Evolutionary conservation across 2,888 invertebrate genomes (phyloP), one percentile per base, ranked within the genome.

Genomic region (Dinocampus coccinellae): DNA sequence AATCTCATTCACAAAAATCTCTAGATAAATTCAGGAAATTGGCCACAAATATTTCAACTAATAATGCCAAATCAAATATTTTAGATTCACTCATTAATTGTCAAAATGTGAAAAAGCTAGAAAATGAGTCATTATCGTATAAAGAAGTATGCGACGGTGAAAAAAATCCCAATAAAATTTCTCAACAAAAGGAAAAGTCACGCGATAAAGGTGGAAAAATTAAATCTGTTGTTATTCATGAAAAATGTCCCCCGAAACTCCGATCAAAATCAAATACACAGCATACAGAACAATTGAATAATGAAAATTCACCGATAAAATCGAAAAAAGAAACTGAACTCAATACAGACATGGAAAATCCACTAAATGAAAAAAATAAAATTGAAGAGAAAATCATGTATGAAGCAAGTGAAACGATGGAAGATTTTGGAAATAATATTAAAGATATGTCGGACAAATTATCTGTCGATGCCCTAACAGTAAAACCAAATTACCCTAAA

Each of bases 51-150:
- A 13, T 24, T 33, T 29, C 29, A 11, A 29, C 20, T 24, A 33
- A 61, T n/a, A 47, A 16, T 47, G 69, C 29, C 36, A 47, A 67
- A 42, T 42, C 52, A n/a, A 55, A 70, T 34, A 13, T 65, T 62
- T 34, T 61, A 66, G 16, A 52, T 39, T 47, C 47, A 20, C 16
- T 47, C 1, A 7, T 3, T 47, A 16, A 47, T 47, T 3, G 16
- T 13, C 47, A 36, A 20, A 42, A 39, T 20, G 3, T 6, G 16
- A 47, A 6, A 0, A 47, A n/a, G 1, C 20, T 20, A 6, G 47
- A 7, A 3, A 47, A 47, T 3, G 47, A 47, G 1, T 16, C 16
- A 4, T n/a, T 47, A 16, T 7, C 6, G 16, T 16, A 3, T 47
- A 6, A n/a, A 6, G 16, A 47, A 16, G 16, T 47, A 0, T 16